Evolutionary conservation across 2,797 vertebrate species (phyloP).

Genomic region (Halcyon smyrnensis): DNA sequence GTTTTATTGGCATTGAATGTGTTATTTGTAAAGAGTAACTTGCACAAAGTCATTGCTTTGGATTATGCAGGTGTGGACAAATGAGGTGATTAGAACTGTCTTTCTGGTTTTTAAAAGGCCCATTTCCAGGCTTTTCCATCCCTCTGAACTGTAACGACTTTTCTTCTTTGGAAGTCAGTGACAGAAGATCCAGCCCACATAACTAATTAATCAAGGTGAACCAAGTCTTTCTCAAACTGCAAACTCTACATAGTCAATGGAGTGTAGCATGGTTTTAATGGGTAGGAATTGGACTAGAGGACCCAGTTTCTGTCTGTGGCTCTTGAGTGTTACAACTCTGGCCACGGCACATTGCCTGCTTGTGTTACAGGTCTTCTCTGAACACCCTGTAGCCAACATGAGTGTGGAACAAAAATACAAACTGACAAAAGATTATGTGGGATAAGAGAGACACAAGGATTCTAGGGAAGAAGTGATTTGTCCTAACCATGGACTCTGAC

Average conservation of each 20-base stretch:
- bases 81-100: neutral
- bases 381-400: neutral
- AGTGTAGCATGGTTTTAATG: neutral
- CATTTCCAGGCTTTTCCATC: neutral
- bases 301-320: neutral
- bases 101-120: neutral
- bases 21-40: neutral
- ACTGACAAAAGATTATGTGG: neutral
- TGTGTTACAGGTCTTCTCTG: neutral
- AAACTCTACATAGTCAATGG: fast-evolving
- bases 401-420: neutral
- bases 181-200: neutral
- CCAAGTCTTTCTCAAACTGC: neutral
- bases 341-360: fast-evolving
- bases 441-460: neutral
- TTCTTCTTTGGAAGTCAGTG: neutral
- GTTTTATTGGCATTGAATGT: neutral
- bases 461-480: neutral
- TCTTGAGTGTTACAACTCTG: fast-evolving
- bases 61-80: neutral
- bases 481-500: neutral
- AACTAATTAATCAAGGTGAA: neutral
- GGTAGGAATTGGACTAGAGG: neutral
- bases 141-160: neutral
- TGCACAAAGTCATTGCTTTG: neutral